Evolutionary conservation across 1,140 invertebrate genomes (phyloP).

Genomic region (Apolygus lucorum): DNA sequence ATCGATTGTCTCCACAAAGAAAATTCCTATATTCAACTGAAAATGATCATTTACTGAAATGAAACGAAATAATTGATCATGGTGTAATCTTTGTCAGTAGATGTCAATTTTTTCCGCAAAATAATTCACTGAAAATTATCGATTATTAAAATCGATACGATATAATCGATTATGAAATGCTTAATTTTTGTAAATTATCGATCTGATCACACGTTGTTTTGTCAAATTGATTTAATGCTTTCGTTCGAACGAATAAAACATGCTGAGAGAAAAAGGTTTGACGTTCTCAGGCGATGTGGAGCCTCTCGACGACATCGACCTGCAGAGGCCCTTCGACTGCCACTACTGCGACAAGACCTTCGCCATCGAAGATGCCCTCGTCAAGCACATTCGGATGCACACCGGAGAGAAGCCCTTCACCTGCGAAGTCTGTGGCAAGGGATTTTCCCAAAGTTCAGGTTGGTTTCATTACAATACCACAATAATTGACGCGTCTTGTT

Average conservation of each 20-base stretch:
- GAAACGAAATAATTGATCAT: too few relatives aligned
- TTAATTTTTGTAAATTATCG: background rate
- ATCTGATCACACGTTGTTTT: background rate
- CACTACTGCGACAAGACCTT: conserved; percentile 32
- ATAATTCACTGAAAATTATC: too few relatives aligned
- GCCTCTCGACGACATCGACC: conserved; percentile 10
- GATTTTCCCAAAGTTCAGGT: conserved; percentile 3
- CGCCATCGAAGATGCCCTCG: conserved; percentile 36
- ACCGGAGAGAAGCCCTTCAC: conserved; percentile 57
- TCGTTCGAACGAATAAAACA: too few relatives aligned
- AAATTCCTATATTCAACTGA: too few relatives aligned
- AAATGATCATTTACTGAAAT: too few relatives aligned
- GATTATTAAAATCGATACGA: background rate
- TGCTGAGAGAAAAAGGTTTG: background rate
- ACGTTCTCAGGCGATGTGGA: background rate
- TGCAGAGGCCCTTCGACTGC: conserved; percentile 24
- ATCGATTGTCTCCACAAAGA: too few relatives aligned
- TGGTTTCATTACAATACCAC: background rate
- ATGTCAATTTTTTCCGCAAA: too few relatives aligned
- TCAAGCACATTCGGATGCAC: conserved; percentile 49
- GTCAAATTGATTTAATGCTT: background rate
- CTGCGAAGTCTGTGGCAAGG: conserved; percentile 33
- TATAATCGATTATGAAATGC: background rate
- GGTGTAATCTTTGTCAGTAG: too few relatives aligned
- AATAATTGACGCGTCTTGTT: too few relatives aligned